Base-by-base conservation (phyloP, 1,140 invertebrate genomes). In the Coelopa frigida region DNA sequence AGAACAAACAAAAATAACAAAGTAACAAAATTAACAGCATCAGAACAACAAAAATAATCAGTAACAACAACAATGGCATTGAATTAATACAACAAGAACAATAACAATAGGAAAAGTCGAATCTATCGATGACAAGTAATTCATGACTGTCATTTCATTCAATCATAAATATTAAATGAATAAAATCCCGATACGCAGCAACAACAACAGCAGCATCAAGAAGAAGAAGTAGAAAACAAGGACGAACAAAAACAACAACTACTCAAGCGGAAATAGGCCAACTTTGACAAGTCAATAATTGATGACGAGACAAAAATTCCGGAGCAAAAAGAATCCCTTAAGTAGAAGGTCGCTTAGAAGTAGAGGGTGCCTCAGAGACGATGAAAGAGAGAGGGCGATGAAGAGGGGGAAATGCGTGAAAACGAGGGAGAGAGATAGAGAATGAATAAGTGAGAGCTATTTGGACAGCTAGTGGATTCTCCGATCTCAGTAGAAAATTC, bases 81-180 rank as follows among this genome's bases (percentile, higher is more conserved):
- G 40, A 24, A 12, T 29, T 20, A 20, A 42, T 29, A 42, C 32
- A 29, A 42, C 15, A 42, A 42, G 40, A 33, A 46, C 54, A 49
- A 59, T 35, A 52, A 58, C 51, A 50, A 39, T 38, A 46, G 53
- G 59, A 44, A 49, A 56, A 56, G 58, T 52, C 57, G 55, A 29
- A 29, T 29, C 27, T n/a, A 8, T 7, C 27, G 27, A 8, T 7
- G 7, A 29, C 27, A 29, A 29, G 7, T 35, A 35, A 15, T 6
- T 35, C 20, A 33, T 22, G 26, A 33, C 35, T 45, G 44, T 45
- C 31, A 33, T 33, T 45, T 45, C 18, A 33, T 45, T 33, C 31
- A 33, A 45, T 45, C 31, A 44, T 31, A 31, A 44, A 33, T 45
- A 45, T 21, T 27, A 37, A 45, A 22, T 45, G 33, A 24, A 45